Base-by-base conservation (phyloP, 1,140 invertebrate genomes). In the Anastrepha ludens region DNA sequence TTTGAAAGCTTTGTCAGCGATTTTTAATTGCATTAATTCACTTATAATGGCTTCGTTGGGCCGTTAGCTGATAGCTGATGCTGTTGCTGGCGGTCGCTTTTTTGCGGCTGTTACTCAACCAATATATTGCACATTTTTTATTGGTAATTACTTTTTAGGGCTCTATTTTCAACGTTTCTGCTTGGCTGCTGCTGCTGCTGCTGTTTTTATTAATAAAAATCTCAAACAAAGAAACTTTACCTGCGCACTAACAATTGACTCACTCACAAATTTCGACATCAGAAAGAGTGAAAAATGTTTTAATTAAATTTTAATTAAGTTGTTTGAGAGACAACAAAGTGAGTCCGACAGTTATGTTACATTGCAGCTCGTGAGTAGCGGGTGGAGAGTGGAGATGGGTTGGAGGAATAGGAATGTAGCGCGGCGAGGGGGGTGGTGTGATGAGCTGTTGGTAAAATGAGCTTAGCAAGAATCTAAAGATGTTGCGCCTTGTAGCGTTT, bases 301-400 rank as follows among this genome's bases (percentile, higher is more conserved):
- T 74, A 74, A 74, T 74, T 74, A 74, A 74, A 74, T 47, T 74
- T 74, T 74, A 74, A 74, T 74, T 74, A 74, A 74, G 67, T 44
- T 41, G 67, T 74, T 74, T 74, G 67, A 74, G 67, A 3, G 39
- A 41, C 41, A 74, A 44, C 41, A 74, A 74, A 74, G 67, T 74
- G 67, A 44, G 41, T 17, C 3, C 5, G 39, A 41, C 20, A 74
- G 41, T 47, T 74, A 41, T 67, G 64, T 39, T 20, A 39, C 5
- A 1, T 15, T 13, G 13, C 65, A 70, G 65, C 29, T 70, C 29
- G 65, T 41, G 7, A 29, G 9, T 70, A 15, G 39, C 20, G 15
- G 39, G 65, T 17, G 29, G 65, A 29, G 0, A 15, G 2, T 6
- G 20, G 13, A 11, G 0, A 9, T 39, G 39, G 3, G 65, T 39